phyloP scores from a whole-genome alignment of 2,797 vertebrate species.

The Scolopax rusticola region DNA sequence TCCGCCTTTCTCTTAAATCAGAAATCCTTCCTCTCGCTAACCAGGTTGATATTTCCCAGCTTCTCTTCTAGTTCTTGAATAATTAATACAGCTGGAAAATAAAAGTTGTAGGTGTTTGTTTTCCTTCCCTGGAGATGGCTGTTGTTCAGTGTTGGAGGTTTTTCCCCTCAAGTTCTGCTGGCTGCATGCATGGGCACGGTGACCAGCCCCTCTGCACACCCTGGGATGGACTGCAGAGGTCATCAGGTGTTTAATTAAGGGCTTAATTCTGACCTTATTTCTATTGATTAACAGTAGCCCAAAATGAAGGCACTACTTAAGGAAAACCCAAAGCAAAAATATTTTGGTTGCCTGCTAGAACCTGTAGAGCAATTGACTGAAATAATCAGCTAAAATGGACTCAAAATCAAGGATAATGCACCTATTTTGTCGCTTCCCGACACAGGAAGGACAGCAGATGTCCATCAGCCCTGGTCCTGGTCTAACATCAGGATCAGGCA shows the following conservation, averaged over 20 bases:
- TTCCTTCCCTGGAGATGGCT: neutral
- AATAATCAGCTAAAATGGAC: neutral
- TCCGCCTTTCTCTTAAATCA: neutral
- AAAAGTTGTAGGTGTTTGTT: neutral
- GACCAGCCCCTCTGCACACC: neutral
- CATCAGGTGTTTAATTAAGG: neutral
- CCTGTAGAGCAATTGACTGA: neutral
- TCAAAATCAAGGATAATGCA: neutral
- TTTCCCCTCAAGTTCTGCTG: rapidly evolving
- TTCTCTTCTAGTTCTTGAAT: neutral
- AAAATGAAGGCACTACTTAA: neutral
- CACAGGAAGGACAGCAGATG: neutral
- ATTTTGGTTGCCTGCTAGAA: neutral
- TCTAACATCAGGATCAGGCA: rapidly evolving
- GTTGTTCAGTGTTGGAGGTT: rapidly evolving
- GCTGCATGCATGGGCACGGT: rapidly evolving
- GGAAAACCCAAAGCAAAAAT: neutral
- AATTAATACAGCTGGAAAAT: neutral
- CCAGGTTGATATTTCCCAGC: neutral
- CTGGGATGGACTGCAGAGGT: neutral
- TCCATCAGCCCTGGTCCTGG: rapidly evolving
- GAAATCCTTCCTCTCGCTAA: neutral
- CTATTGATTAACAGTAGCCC: neutral
- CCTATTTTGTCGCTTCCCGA: rapidly evolving
- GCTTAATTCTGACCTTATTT: neutral